Conservation (phyloP, 2,888 invertebrate genomes). For the Colostygia pectinataria region DNA sequence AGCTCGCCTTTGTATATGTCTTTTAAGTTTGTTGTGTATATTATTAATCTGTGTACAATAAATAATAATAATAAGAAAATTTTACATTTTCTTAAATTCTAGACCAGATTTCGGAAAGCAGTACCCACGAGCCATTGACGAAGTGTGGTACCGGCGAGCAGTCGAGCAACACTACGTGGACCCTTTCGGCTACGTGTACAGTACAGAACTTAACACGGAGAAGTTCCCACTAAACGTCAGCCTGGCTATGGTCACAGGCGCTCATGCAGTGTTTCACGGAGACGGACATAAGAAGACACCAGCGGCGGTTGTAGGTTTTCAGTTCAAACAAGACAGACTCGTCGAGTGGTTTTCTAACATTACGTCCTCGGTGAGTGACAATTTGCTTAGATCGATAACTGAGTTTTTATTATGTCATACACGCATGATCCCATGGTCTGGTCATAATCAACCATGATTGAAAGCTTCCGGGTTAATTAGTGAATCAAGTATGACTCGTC, state of each 20-base stretch:
- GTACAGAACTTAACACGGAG: conserved; percentile 65
- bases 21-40: too few relatives aligned
- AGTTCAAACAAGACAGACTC: conserved; percentile 91
- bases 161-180: conserved; percentile 92
- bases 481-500: too few relatives aligned
- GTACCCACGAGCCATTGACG: conserved; percentile 91
- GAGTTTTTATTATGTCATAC: too few relatives aligned
- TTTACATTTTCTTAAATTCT: conserved; percentile 14
- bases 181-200: conserved; percentile 91
- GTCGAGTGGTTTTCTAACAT: conserved; percentile 90
- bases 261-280: conserved; percentile 90
- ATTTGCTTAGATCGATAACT: background rate
- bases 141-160: conserved; percentile 94
- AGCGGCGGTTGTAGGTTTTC: conserved; percentile 88
- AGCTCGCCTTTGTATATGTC: too few relatives aligned
- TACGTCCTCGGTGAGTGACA: conserved; percentile 85
- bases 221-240: conserved; percentile 81
- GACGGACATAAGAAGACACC: conserved; percentile 85
- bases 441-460: too few relatives aligned
- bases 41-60: too few relatives aligned
- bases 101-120: conserved; percentile 89
- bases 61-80: too few relatives aligned
- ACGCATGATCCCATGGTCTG: too few relatives aligned
- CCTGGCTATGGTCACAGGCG: conserved; percentile 90
- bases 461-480: too few relatives aligned